Evolutionary conservation across 2,113 vertebrate genomes (phyloP), one percentile per base, ranked within the genome.

Genomic region (Elachura formosa): DNA sequence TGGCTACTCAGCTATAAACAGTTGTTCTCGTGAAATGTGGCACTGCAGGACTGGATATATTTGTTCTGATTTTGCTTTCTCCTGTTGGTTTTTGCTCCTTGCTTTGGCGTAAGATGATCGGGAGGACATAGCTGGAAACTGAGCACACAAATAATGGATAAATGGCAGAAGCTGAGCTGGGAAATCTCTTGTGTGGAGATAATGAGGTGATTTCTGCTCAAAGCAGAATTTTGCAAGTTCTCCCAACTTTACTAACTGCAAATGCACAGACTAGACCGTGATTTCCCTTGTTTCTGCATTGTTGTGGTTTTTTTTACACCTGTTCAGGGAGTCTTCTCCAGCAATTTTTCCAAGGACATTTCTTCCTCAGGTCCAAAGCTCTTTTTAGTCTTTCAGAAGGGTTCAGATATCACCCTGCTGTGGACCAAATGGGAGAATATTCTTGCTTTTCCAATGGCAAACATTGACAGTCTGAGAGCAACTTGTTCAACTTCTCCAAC

Each of bases 261-360:
- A 5, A 34, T 8, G 7, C 15, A 5, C 0, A 0, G 71, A 8
- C 41, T 0, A 0, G 71, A 8, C 41, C 19, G 17, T n/a, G 46
- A 66, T 93, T 62, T 83, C 56, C 36, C 28, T 68, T 31, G 31
- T 63, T 14, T 77, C 67, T 84, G 18, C 46, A 17, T 51, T 2
- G 2, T 7, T 64, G 25, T n/a, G 16, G 16, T 66, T 62, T 48
- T 84, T 31, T 18, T 17, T 40, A n/a, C 34, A 41, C 8, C 17
- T 34, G 3, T 80, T 73, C 41, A 74, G 52, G 14, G 40, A 85
- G 26, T 14, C 24, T 3, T 6, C 23, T 40, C 45, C 26, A 45
- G 33, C 45, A 46, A 9, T 77, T 85, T 78, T 55, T 69, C 54
- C 46, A 87, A 76, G 67, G 36, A n/a, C 2, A 7, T 64, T 84